phyloP scores from a whole-genome alignment of 2,797 vertebrate species.

The Apogon talboti region DNA sequence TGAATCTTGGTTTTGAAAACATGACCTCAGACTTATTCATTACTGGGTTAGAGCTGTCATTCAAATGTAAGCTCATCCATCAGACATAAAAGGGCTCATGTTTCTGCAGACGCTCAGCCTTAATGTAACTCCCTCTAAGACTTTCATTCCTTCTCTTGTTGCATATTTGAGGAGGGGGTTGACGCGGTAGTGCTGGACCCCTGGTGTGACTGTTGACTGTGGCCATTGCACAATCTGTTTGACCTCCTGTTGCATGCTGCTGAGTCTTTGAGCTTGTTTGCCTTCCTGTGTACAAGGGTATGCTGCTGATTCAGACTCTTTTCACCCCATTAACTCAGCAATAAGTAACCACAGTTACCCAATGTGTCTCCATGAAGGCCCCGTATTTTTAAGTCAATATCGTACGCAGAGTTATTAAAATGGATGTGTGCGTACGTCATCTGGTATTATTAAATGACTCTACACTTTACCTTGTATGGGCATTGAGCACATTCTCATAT shows the following conservation, averaged over 20 bases:
- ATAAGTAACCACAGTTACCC: slow-evolving; percentile 85
- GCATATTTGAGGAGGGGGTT: not conserved
- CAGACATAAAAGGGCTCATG: too few relatives aligned
- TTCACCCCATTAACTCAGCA: slow-evolving; percentile 86
- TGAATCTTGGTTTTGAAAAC: too few relatives aligned
- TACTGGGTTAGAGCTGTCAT: too few relatives aligned
- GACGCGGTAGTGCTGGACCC: not conserved
- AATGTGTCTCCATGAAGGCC: slow-evolving; percentile 49
- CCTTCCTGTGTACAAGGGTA: slow-evolving; percentile 78
- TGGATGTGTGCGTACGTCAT: too few relatives aligned
- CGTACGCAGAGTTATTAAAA: too few relatives aligned
- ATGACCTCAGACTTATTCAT: too few relatives aligned
- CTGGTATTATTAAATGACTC: too few relatives aligned
- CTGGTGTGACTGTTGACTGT: slow-evolving; percentile 33
- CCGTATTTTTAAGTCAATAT: not conserved
- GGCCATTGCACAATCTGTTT: slow-evolving; percentile 68
- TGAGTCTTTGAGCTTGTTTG: slow-evolving; percentile 72
- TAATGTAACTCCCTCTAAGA: not conserved
- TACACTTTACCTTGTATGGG: not conserved
- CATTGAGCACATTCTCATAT: not conserved
- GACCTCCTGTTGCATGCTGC: slow-evolving; percentile 62
- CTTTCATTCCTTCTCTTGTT: not conserved
- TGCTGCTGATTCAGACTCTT: slow-evolving; percentile 86
- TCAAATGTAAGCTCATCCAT: too few relatives aligned
- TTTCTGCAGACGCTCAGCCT: not conserved